Percentiles rank a stretch among this genome's conserved stretches.
Conservation (phyloP, 2,797 vertebrate species). For the Discoglossus pictus region DNA sequence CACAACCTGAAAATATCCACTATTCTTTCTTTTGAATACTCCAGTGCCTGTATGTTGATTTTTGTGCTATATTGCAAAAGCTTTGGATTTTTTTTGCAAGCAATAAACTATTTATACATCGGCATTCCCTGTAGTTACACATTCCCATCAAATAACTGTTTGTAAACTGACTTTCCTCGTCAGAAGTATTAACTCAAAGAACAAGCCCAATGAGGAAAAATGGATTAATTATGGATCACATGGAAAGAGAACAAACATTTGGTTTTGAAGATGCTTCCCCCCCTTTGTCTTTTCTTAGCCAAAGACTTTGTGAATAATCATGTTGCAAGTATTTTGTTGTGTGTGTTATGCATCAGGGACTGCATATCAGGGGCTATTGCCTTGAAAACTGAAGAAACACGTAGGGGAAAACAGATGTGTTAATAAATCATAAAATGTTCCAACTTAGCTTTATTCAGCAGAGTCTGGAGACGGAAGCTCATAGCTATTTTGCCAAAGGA, state of each 20-base stretch:
- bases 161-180: constrained; percentile 22
- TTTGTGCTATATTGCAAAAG: too few relatives aligned
- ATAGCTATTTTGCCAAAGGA: constrained; percentile 16
- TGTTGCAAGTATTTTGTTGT: constrained; percentile 34
- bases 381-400: constrained; percentile 32
- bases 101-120: too few relatives aligned
- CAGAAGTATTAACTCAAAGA: constrained; percentile 41
- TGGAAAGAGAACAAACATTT: constrained; percentile 51
- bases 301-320: constrained; percentile 49
- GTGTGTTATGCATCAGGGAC: constrained; percentile 37
- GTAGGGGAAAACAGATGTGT: constrained; percentile 46
- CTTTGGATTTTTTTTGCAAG: too few relatives aligned
- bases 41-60: too few relatives aligned
- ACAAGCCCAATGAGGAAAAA: constrained; percentile 34
- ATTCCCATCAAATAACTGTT: constrained; percentile 30
- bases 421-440: constrained; percentile 7
- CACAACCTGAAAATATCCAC: too few relatives aligned
- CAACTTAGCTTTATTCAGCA: constrained; percentile 14
- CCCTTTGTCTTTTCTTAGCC: constrained; percentile 41
- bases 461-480: background rate
- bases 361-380: constrained; percentile 35
- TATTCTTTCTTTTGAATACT: too few relatives aligned
- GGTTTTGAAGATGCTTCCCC: constrained; percentile 44
- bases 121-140: constrained; percentile 1
- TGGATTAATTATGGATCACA: constrained; percentile 42